Percentiles rank a stretch among this genome's conserved stretches.
These are phyloP conservation scores for Diaphora mendica DNA, from an alignment of 2,888 invertebrate species.

Conservation along the genomic window DNA sequence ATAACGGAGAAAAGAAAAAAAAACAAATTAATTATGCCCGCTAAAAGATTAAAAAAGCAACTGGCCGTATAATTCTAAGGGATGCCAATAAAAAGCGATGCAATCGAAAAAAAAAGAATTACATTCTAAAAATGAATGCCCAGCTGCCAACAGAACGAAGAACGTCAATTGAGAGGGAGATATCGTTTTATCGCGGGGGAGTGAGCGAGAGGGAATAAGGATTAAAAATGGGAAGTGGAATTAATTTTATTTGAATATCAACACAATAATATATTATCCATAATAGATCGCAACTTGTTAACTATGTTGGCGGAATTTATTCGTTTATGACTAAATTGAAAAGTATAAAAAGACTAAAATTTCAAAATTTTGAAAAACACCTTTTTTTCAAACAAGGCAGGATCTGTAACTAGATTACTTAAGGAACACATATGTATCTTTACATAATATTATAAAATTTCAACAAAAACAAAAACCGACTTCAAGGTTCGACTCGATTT, in stretches of 20 bases:
- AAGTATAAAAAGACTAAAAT: no score
- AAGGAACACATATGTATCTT: no score
- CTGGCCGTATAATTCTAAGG: slow-evolving; percentile 78
- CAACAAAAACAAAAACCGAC: no score
- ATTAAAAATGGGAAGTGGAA: slow-evolving; percentile 74
- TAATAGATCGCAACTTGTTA: slow-evolving; percentile 72
- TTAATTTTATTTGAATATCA: slow-evolving; percentile 80
- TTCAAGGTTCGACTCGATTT: no score
- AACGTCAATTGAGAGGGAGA: slow-evolving; percentile 64
- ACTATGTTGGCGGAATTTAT: slow-evolving; percentile 63
- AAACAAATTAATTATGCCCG: slow-evolving; percentile 47
- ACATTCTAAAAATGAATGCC: slow-evolving; percentile 70
- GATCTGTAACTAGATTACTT: no score
- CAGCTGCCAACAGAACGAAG: slow-evolving; percentile 82
- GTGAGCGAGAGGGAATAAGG: slow-evolving; percentile 67
- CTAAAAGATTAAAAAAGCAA: slow-evolving; percentile 77
- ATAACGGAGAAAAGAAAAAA: slow-evolving; percentile 30
- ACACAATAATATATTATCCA: slow-evolving; percentile 69
- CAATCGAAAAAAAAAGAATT: slow-evolving; percentile 64
- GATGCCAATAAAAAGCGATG: slow-evolving; percentile 75
- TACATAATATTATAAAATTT: no score
- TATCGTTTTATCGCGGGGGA: slow-evolving; percentile 50
- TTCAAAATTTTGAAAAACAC: no score
- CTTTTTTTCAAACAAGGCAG: no score
- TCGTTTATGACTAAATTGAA: background rate